Evolutionary conservation across 1,140 invertebrate genomes (phyloP).

Genomic region (Diachasmimorpha longicaudata): DNA sequence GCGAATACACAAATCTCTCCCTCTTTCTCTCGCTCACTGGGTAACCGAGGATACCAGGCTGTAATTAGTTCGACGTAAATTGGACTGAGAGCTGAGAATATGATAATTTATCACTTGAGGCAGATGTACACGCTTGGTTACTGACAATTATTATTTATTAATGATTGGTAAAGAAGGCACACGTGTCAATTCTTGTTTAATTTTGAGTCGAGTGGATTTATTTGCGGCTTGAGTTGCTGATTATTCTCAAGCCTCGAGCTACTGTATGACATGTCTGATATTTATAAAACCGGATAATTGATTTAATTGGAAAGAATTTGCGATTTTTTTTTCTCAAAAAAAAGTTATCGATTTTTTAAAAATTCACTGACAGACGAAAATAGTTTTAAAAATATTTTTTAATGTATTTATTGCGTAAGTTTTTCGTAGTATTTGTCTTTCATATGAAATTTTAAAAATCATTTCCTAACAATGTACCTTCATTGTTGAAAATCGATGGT

Average conservation of each 20-base stretch:
- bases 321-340: no score
- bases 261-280: no score
- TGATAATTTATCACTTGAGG: slow-evolving; percentile 4
- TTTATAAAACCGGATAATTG: no score
- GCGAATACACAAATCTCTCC: not conserved
- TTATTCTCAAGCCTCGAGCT: not conserved
- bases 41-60: not conserved
- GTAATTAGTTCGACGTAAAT: slow-evolving; percentile 3
- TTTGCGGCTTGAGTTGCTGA: not conserved
- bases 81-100: not conserved
- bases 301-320: not conserved
- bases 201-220: not conserved
- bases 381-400: no score
- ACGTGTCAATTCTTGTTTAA: not conserved
- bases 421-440: no score
- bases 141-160: slow-evolving; percentile 22
- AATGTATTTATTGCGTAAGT: no score
- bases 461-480: not conserved
- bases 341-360: not conserved
- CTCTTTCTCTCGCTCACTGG: no score
- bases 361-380: no score
- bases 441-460: no score
- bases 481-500: not conserved
- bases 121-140: not conserved
- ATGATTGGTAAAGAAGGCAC: not conserved